Conservation (phyloP, 2,888 invertebrate species). For the Eupithecia tripunctaria region DNA sequence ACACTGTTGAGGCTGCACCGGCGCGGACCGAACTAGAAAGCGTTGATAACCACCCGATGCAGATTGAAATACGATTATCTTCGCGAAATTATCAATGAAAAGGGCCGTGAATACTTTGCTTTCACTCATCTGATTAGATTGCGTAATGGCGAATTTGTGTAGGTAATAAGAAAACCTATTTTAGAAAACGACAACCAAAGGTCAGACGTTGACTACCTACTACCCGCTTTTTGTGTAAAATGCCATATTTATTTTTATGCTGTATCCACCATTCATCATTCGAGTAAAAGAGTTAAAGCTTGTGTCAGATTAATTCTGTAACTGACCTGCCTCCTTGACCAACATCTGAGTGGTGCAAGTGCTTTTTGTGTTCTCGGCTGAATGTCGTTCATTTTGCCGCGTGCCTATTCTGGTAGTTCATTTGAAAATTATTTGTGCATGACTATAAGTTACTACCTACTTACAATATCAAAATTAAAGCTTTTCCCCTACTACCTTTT, state of each 20-base stretch:
- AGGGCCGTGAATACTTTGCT: conserved; percentile 67
- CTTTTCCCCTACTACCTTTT: neutral
- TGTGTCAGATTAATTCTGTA: conserved; percentile 20
- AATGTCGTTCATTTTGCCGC: conserved; percentile 30
- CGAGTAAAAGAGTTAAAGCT: neutral
- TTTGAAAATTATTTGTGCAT: neutral
- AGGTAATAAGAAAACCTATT: conserved; percentile 16
- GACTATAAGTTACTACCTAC: no score
- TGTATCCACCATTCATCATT: neutral
- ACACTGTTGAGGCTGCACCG: conserved; percentile 54
- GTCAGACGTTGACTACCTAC: no score
- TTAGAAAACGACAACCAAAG: neutral
- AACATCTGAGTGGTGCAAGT: conserved; percentile 47
- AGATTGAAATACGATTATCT: conserved; percentile 63
- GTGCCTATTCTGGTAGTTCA: conserved; percentile 33
- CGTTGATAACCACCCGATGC: conserved; percentile 64
- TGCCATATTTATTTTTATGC: neutral
- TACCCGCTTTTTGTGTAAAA: conserved; percentile 24
- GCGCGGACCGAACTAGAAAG: conserved; percentile 61
- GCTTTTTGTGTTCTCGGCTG: conserved; percentile 43
- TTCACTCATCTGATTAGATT: conserved; percentile 61
- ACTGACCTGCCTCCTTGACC: conserved; percentile 50
- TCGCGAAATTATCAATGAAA: conserved; percentile 71
- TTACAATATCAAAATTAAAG: neutral
- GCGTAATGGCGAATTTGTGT: conserved; percentile 55